phyloP scores from a whole-genome alignment of 2,888 invertebrate species.

The Pristionchus exspectatus region DNA sequence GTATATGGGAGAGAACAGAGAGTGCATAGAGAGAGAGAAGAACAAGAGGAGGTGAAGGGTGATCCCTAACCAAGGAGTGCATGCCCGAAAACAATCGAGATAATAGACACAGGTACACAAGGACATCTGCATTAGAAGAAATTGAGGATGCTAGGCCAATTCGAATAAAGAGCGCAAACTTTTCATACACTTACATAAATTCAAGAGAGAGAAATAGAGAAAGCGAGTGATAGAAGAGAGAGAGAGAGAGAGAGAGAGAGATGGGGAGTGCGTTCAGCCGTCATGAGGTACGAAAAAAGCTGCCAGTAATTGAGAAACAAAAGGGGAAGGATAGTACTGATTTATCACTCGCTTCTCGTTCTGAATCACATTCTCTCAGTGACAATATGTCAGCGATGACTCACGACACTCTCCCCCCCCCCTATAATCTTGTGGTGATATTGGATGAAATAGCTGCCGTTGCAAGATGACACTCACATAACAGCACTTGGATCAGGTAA shows the following conservation, averaged over 20 bases:
- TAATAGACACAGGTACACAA: conserved; percentile 10
- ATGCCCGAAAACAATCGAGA: conserved; percentile 25
- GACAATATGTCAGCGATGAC: no score
- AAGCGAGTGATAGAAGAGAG: neutral
- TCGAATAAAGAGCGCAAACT: neutral
- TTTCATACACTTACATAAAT: neutral
- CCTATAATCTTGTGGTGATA: no score
- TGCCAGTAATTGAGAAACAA: no score
- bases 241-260: neutral
- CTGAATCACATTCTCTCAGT: no score
- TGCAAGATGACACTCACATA: no score
- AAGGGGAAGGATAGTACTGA: no score
- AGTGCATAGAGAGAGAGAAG: neutral
- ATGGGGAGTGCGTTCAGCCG: no score
- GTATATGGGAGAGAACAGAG: neutral
- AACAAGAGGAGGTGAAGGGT: neutral
- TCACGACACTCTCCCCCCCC: no score
- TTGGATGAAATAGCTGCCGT: no score
- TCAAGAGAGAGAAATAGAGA: neutral
- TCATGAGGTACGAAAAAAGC: no score
- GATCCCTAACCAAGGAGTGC: neutral
- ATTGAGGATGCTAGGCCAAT: neutral
- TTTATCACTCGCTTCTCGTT: no score
- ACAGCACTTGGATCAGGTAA: no score
- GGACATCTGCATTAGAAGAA: conserved; percentile 8